These are phyloP conservation scores for Propithecus deckenii DNA, from an alignment of 2,797 vertebrate genomes.

Conservation along the genomic window DNA sequence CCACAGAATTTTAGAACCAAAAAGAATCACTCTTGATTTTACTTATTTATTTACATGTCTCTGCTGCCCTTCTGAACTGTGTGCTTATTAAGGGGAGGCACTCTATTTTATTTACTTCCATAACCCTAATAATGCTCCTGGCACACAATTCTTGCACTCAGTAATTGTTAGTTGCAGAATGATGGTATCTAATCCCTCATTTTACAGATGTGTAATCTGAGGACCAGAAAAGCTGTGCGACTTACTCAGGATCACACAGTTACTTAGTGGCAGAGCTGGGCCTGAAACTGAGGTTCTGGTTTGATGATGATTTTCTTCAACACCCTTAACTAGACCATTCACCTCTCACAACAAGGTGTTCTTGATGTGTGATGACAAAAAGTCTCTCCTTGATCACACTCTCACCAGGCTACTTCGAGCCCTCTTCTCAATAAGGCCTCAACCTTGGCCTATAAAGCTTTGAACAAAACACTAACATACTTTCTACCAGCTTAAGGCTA, in stretches of 20 bases:
- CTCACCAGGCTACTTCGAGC: not conserved
- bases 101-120: conserved; percentile 7
- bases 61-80: conserved; percentile 11
- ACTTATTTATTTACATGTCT: not conserved
- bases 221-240: not conserved
- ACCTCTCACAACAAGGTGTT: not conserved
- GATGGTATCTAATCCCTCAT: not conserved
- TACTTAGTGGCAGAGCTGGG: not conserved
- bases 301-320: conserved; percentile 28
- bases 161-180: not conserved
- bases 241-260: not conserved
- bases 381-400: not conserved
- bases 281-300: not conserved
- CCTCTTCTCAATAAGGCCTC: not conserved
- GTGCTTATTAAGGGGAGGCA: not conserved
- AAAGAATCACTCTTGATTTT: conserved; percentile 18
- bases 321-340: not conserved
- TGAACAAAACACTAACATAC: not conserved
- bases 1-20: conserved; percentile 9
- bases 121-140: not conserved
- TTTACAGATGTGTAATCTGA: conserved; percentile 5
- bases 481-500: not conserved
- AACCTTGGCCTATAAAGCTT: not conserved
- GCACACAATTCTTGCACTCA: not conserved
- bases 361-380: not conserved